Evolutionary conservation across 2,113 vertebrate genomes (phyloP), one percentile per base, ranked within the genome.

Genomic region (Anseranas semipalmata): DNA sequence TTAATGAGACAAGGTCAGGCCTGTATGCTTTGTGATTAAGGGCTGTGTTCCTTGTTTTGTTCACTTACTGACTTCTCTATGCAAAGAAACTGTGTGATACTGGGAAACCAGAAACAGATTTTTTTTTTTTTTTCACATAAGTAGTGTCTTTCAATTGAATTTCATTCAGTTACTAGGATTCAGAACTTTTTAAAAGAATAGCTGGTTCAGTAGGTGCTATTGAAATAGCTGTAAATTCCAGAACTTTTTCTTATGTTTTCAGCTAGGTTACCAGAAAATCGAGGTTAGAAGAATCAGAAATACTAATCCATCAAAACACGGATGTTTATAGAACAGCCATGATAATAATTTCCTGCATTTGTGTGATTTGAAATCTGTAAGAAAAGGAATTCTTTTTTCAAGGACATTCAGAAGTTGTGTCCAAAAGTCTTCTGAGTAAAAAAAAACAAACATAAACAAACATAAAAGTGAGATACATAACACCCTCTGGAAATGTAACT

Each of bases 11-110:
- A 75, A 94, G 73, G 89, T 87, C 89, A 85, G 66, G 41, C 60
- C 74, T 91, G 66, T 65, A 58, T 76, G 15, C 24, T 32, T 66
- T 4, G 17, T 74, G 71, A 90, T 94, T 82, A 87, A 96, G 21
- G 4, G 15, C 13, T n/a, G 4, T 37, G 74, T 96, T 96, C 93
- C 93, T 93, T 18, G 41, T 85, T 96, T 96, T 95, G 75, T 91
- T 96, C 78, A 70, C 0, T 0, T 60, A 16, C 12, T 58, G 22
- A n/a, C 15, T 73, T 72, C 46, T 91, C 37, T 25, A 9, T 89
- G 43, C 43, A 78, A 48, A 65, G 52, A 87, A 76, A 79, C 24
- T 8, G 5, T 15, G n/a, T 58, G 63, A 70, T 41, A 24, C 32
- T 35, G 32, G 48, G 43, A 41, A 87, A 89, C 80, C 35, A 83